Percentiles rank a stretch among this genome's conserved stretches.
Conservation (phyloP, 2,888 invertebrate species). For the Caenorhabditis doughertyi region DNA sequence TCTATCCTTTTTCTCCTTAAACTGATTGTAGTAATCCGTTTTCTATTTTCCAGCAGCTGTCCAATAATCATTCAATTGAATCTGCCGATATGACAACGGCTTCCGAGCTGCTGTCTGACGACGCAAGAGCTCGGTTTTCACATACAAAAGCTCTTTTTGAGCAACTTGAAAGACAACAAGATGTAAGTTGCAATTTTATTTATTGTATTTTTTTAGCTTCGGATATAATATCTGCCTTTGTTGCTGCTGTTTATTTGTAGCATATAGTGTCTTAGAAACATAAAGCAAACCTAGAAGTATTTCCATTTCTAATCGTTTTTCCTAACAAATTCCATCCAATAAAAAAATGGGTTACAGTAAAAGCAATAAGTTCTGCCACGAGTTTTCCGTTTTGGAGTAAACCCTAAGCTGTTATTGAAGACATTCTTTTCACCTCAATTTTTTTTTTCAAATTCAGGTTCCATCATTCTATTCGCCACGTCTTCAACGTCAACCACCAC, state of each 20-base stretch:
- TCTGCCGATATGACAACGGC: constrained; percentile 70
- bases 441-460: constrained; percentile 53
- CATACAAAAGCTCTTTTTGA: constrained; percentile 82
- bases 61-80: constrained; percentile 11
- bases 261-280: too few relatives aligned
- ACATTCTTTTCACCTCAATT: neutral
- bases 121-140: constrained; percentile 79
- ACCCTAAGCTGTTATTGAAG: too few relatives aligned
- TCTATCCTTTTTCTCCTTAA: neutral
- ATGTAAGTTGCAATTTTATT: constrained; percentile 49
- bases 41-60: constrained; percentile 26
- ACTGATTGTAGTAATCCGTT: constrained; percentile 13
- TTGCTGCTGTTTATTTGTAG: too few relatives aligned
- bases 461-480: constrained; percentile 82
- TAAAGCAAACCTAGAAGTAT: too few relatives aligned
- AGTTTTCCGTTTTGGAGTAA: too few relatives aligned
- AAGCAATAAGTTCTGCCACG: too few relatives aligned
- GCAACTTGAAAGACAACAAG: constrained; percentile 78
- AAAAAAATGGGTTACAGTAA: too few relatives aligned
- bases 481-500: constrained; percentile 78
- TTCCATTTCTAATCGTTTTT: too few relatives aligned
- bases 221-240: too few relatives aligned
- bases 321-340: too few relatives aligned
- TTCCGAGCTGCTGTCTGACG: constrained; percentile 75
- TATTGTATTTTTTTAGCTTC: too few relatives aligned